phyloP scores from a whole-genome alignment of 2,797 vertebrate species.

The Poliocrania exsul region DNA sequence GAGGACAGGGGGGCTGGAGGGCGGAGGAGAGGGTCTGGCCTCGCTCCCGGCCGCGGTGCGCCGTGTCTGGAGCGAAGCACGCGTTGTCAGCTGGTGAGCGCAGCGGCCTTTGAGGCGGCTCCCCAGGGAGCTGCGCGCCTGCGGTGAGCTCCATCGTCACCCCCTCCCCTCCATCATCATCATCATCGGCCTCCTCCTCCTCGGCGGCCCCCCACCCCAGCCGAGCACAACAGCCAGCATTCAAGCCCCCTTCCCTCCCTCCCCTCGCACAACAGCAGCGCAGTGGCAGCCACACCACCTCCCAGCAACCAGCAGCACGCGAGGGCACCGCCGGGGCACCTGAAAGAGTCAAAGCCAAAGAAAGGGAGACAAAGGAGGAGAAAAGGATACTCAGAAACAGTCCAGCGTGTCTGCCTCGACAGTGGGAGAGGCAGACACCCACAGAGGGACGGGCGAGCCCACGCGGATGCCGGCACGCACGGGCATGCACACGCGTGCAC shows the following conservation, averaged over 20 bases:
- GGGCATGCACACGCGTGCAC: neutral
- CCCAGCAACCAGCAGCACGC: constrained; percentile 71
- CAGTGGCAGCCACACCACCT: constrained; percentile 62
- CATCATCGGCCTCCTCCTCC: constrained; percentile 46
- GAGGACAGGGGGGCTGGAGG: neutral
- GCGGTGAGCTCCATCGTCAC: constrained; percentile 67
- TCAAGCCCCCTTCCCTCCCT: constrained; percentile 67
- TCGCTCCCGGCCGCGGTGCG: constrained; percentile 83
- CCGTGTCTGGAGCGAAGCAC: constrained; percentile 90
- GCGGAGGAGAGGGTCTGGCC: constrained; percentile 69
- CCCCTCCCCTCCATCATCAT: constrained; percentile 71
- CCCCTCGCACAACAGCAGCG: constrained; percentile 64
- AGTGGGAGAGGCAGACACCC: neutral
- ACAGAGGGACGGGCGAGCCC: neutral
- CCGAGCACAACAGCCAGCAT: constrained; percentile 65
- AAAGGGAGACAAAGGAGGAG: constrained; percentile 48
- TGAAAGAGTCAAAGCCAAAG: constrained; percentile 48
- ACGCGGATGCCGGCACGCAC: neutral
- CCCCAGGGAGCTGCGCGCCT: constrained; percentile 85
- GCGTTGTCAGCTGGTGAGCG: constrained; percentile 99
- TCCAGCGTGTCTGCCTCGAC: constrained; percentile 19
- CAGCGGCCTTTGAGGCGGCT: constrained; percentile 83
- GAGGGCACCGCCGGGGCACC: constrained; percentile 63
- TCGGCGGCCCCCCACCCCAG: constrained; percentile 22
- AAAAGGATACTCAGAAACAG: neutral